phyloP scores from a whole-genome alignment of 2,888 invertebrate species.

The Tipula confusa region DNA sequence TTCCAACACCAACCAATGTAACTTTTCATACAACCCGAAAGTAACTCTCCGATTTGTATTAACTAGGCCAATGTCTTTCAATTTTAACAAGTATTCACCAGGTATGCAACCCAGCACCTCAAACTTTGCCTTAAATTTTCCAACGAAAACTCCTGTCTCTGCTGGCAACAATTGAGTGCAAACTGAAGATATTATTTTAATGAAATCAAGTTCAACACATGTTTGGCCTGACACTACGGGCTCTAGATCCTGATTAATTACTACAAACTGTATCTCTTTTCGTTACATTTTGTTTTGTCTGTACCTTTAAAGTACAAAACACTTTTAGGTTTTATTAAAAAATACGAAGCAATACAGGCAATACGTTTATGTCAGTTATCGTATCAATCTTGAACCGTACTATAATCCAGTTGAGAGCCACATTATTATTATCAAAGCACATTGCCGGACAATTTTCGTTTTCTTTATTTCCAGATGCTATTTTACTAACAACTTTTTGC shows the following conservation, averaged over 20 bases:
- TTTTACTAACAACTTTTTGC: no score
- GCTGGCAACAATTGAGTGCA: neutral
- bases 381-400: neutral
- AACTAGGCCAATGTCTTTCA: neutral
- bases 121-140: neutral
- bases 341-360: no score
- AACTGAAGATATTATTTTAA: neutral
- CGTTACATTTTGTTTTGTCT: no score
- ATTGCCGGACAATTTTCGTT: no score
- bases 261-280: neutral
- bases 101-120: neutral
- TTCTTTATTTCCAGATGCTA: no score
- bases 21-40: neutral
- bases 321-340: no score
- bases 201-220: neutral
- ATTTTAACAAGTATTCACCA: neutral
- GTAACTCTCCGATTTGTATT: neutral
- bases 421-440: no score
- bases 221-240: neutral
- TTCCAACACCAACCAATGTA: slow-evolving; percentile 30
- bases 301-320: neutral
- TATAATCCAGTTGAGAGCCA: neutral
- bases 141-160: neutral
- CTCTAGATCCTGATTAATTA: neutral
- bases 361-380: neutral